These are phyloP conservation scores for Lacanobia wlatinum DNA, from an alignment of 2,888 invertebrate genomes.

Conservation along the genomic window DNA sequence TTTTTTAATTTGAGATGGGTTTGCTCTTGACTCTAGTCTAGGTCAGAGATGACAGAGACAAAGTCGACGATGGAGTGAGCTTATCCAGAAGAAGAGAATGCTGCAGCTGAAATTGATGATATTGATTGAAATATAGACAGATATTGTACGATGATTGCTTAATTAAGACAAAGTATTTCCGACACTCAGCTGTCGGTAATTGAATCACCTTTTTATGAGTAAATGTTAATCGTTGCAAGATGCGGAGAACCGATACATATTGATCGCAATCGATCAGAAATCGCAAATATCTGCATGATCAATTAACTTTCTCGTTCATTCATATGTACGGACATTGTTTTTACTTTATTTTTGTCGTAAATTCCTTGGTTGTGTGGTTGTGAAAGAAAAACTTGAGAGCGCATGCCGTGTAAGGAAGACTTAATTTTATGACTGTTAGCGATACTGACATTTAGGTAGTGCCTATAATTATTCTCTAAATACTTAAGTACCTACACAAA, in stretches of 20 bases:
- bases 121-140: neutral
- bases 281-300: slow-evolving; percentile 49
- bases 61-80: no score
- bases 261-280: slow-evolving; percentile 59
- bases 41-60: no score
- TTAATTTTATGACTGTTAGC: neutral
- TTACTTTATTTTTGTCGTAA: slow-evolving; percentile 15
- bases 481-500: no score
- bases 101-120: no score
- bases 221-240: slow-evolving; percentile 37
- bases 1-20: no score
- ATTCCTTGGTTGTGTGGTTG: slow-evolving; percentile 25
- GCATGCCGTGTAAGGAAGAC: neutral
- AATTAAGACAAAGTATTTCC: slow-evolving; percentile 19
- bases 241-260: slow-evolving; percentile 53
- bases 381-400: slow-evolving; percentile 25
- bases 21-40: no score
- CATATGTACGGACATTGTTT: slow-evolving; percentile 21
- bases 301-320: slow-evolving; percentile 51
- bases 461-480: neutral
- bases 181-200: slow-evolving; percentile 18
- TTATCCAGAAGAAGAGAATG: no score
- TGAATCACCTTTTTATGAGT: slow-evolving; percentile 18
- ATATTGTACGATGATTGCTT: neutral
- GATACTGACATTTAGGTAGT: neutral